Percentiles rank a stretch among this genome's conserved stretches.
These are phyloP conservation scores for Timema cristinae DNA, from an alignment of 2,888 invertebrate species.

Conservation along the genomic window DNA sequence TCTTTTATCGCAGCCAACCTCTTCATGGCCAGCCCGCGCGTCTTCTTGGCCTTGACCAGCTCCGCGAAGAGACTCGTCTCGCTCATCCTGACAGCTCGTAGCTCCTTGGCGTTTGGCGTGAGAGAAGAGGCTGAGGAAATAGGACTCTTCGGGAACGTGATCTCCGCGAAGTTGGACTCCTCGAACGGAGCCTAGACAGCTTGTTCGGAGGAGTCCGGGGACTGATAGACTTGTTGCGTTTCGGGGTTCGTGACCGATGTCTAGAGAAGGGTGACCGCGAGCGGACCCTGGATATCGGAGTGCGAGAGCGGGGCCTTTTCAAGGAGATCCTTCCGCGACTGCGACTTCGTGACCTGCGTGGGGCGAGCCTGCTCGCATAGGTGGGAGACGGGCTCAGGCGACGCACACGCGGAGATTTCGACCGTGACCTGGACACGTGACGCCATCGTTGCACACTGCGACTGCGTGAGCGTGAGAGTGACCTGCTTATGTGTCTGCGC, in stretches of 20 bases:
- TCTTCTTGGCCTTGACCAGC: conserved; percentile 79
- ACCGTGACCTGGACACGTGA: conserved; percentile 32
- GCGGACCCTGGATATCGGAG: conserved; percentile 42
- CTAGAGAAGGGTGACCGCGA: conserved; percentile 20
- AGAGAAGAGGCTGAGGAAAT: conserved; percentile 23
- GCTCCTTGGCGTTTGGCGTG: conserved; percentile 23
- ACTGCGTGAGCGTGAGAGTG: conserved; percentile 52
- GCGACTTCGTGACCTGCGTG: conserved; percentile 22
- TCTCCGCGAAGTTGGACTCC: conserved; percentile 18
- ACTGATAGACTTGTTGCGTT: conserved; percentile 35
- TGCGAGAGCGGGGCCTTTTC: conserved; percentile 38
- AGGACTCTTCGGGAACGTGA: conserved; percentile 27
- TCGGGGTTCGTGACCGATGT: conserved; percentile 20
- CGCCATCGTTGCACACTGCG: conserved; percentile 46
- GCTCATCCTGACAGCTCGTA: conserved; percentile 65
- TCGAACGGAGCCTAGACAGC: conserved; percentile 23
- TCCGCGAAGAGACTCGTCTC: conserved; percentile 88
- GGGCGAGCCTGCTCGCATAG: conserved; percentile 42
- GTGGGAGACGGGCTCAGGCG: conserved; percentile 42
- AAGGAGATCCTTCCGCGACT: conserved; percentile 19
- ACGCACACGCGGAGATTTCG: conserved; percentile 44
- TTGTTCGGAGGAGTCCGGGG: conserved; percentile 36
- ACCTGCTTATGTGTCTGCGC: conserved; percentile 27
- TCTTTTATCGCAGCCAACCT: conserved; percentile 61
- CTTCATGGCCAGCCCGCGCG: conserved; percentile 68